Evolutionary conservation across 2,888 invertebrate genomes (phyloP).

Genomic region (Eucriotettix oculatus): DNA sequence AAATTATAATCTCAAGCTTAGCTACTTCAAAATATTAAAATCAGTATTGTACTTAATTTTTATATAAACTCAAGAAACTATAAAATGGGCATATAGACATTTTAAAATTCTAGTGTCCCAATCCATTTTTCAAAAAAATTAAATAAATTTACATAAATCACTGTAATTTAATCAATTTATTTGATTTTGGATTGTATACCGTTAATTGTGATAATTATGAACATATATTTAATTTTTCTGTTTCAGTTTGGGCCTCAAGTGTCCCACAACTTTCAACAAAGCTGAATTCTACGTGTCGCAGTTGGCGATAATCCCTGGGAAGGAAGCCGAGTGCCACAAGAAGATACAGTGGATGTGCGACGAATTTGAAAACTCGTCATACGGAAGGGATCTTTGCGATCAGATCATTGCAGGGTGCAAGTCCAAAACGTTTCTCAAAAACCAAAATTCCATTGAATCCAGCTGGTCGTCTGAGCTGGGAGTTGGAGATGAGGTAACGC

Average conservation of each 20-base stretch:
- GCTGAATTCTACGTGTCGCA: conserved; percentile 68
- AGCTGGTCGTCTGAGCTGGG: too few relatives aligned
- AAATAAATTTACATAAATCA: neutral
- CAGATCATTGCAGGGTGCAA: neutral
- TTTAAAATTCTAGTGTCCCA: too few relatives aligned
- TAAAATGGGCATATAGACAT: too few relatives aligned
- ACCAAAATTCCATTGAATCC: neutral
- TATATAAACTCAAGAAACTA: too few relatives aligned
- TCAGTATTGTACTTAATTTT: too few relatives aligned
- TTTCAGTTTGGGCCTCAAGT: conserved; percentile 42
- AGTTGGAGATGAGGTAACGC: too few relatives aligned
- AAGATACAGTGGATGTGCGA: conserved; percentile 33
- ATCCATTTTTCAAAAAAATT: too few relatives aligned
- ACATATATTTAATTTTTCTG: conserved; percentile 4
- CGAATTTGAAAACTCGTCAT: conserved; percentile 33
- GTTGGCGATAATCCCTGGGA: conserved; percentile 34
- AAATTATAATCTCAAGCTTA: too few relatives aligned
- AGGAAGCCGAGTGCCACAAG: conserved; percentile 28
- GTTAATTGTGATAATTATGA: neutral
- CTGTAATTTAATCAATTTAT: neutral
- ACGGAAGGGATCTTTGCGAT: conserved; percentile 16
- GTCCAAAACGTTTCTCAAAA: neutral
- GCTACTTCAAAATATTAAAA: too few relatives aligned
- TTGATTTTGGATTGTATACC: neutral
- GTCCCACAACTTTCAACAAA: conserved; percentile 65